A percentile compares a stretch with the other conserved stretches of the same genome.
Evolutionary conservation across 2,797 vertebrate genomes (phyloP).

Genomic region (Trachops cirrhosus): DNA sequence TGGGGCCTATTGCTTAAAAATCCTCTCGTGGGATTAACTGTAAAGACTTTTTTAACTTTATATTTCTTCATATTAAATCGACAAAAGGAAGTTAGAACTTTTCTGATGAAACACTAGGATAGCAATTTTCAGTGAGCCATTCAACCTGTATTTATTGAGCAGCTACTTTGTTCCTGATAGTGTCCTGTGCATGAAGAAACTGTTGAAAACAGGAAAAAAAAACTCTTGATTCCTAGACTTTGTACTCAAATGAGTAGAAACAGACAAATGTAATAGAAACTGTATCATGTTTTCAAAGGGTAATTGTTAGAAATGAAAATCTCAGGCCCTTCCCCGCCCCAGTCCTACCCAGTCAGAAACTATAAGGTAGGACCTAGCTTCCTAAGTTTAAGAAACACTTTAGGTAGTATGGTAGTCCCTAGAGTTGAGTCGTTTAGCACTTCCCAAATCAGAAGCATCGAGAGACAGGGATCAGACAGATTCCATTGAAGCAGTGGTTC

Average conservation of each 20-base stretch:
- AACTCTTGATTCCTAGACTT: background rate
- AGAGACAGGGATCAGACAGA: background rate
- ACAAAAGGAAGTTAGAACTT: background rate
- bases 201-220: background rate
- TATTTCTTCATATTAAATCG: background rate
- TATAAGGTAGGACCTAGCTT: background rate
- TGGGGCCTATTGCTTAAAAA: background rate
- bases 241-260: background rate
- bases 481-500: background rate
- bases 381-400: background rate
- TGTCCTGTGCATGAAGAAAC: background rate
- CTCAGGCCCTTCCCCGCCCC: background rate
- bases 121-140: background rate
- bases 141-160: slow-evolving; percentile 18
- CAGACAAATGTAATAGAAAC: background rate
- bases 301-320: background rate
- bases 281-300: background rate
- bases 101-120: background rate
- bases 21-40: slow-evolving; percentile 8
- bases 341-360: background rate
- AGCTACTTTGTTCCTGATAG: background rate
- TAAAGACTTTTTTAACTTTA: slow-evolving; percentile 3
- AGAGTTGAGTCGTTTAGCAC: background rate
- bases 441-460: background rate
- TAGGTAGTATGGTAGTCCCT: background rate